phyloP scores from a whole-genome alignment of 2,797 vertebrate species.

The Tenualosa ilisha region DNA sequence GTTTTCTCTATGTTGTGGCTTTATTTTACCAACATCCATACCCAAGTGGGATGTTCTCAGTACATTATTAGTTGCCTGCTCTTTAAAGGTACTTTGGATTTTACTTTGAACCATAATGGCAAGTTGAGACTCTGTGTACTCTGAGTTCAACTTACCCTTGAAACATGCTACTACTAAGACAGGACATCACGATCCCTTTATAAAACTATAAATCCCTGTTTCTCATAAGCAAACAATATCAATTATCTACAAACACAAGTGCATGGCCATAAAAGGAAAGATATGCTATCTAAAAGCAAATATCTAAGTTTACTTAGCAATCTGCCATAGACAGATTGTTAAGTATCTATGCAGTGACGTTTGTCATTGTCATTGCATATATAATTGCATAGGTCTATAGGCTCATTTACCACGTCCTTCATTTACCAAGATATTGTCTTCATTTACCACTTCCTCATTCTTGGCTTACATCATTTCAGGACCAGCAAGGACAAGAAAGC shows the following conservation, averaged over 20 bases:
- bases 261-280: background rate
- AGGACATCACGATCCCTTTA: background rate
- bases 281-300: background rate
- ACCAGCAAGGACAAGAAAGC: background rate
- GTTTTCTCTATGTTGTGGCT: background rate
- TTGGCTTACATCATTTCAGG: background rate
- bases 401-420: no score
- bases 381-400: no score
- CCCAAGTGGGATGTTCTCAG: background rate
- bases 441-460: background rate
- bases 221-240: background rate
- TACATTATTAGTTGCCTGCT: background rate
- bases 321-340: no score
- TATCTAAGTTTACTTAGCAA: background rate
- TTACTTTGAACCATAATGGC: background rate
- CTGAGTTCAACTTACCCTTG: background rate
- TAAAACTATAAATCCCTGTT: background rate
- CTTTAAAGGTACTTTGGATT: background rate
- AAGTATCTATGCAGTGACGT: no score
- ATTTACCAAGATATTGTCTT: background rate
- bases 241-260: background rate
- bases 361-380: no score
- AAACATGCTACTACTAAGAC: background rate
- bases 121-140: no score
- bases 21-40: background rate